Conservation (phyloP, 2,888 invertebrate genomes). For the Meghimatium bilineatum region DNA sequence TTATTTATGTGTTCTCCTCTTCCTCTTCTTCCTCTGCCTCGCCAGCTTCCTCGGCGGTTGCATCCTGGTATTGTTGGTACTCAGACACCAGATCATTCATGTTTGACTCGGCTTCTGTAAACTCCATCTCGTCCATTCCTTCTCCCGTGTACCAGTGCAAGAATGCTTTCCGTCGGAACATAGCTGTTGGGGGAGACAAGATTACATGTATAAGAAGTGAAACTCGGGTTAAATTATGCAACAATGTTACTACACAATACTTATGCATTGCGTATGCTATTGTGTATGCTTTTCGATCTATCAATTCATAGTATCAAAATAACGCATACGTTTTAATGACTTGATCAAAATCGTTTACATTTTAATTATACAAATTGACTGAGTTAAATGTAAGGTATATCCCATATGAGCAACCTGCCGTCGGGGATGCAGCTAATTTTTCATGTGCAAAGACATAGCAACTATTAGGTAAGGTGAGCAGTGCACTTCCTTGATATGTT, state of each 20-base stretch:
- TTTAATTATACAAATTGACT: too few relatives aligned
- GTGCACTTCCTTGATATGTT: too few relatives aligned
- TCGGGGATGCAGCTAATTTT: too few relatives aligned
- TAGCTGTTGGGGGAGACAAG: slow-evolving; percentile 3
- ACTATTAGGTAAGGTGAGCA: too few relatives aligned
- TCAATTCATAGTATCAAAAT: too few relatives aligned
- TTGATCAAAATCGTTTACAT: too few relatives aligned
- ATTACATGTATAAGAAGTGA: not conserved
- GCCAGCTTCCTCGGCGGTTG: slow-evolving; percentile 81
- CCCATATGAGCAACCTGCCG: too few relatives aligned
- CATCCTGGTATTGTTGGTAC: slow-evolving; percentile 77
- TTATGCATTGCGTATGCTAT: too few relatives aligned
- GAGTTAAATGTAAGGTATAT: too few relatives aligned
- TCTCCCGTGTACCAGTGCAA: slow-evolving; percentile 98
- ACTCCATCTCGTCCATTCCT: slow-evolving; percentile 98
- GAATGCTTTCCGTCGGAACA: slow-evolving; percentile 89
- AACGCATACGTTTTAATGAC: too few relatives aligned
- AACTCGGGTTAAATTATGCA: not conserved
- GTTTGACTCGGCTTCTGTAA: slow-evolving; percentile 96
- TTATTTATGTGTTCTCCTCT: slow-evolving; percentile 1
- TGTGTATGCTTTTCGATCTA: too few relatives aligned
- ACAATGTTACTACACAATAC: not conserved
- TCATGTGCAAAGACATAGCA: too few relatives aligned
- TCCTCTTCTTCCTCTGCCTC: slow-evolving; percentile 81
- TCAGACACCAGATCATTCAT: slow-evolving; percentile 86